Conservation (phyloP, 2,797 vertebrate species). For the Ctenopoma kingsleyae region DNA sequence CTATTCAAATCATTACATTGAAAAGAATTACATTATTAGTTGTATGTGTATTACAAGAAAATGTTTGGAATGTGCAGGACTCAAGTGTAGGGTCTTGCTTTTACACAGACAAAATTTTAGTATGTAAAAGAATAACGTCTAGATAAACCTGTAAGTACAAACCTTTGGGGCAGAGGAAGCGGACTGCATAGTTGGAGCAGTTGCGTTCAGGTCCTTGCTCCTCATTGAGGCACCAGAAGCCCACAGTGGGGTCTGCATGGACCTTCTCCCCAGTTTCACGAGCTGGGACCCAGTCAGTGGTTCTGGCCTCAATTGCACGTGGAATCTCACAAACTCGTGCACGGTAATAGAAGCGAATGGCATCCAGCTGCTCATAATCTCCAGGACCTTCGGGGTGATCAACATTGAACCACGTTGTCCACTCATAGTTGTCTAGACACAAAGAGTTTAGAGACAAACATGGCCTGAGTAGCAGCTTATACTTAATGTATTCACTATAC, state of each 20-base stretch:
- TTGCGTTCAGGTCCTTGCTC: conserved; percentile 88
- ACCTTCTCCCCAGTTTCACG: conserved; percentile 87
- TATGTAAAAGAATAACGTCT: not conserved
- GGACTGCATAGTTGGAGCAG: conserved; percentile 93
- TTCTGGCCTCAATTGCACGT: conserved; percentile 87
- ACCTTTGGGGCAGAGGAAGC: conserved; percentile 90
- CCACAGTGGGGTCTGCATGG: conserved; percentile 85
- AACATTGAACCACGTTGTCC: conserved; percentile 94
- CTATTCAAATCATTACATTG: not conserved
- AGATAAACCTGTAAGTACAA: conserved; percentile 27
- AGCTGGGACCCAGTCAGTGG: conserved; percentile 89
- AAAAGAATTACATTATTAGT: not conserved
- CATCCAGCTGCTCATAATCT: conserved; percentile 91
- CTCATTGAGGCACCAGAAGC: conserved; percentile 93
- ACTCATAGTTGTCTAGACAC: conserved; percentile 83
- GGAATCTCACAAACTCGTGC: conserved; percentile 86
- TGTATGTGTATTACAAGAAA: not conserved
- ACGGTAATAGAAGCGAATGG: conserved; percentile 91
- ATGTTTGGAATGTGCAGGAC: not conserved
- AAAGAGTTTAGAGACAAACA: conserved; percentile 23
- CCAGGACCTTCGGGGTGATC: conserved; percentile 92
- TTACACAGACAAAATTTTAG: not conserved
- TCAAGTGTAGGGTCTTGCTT: not conserved
- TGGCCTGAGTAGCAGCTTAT: not conserved
- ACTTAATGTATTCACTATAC: not conserved